phyloP scores from a whole-genome alignment of 2,797 vertebrate genomes.

The Cyprinella venusta region DNA sequence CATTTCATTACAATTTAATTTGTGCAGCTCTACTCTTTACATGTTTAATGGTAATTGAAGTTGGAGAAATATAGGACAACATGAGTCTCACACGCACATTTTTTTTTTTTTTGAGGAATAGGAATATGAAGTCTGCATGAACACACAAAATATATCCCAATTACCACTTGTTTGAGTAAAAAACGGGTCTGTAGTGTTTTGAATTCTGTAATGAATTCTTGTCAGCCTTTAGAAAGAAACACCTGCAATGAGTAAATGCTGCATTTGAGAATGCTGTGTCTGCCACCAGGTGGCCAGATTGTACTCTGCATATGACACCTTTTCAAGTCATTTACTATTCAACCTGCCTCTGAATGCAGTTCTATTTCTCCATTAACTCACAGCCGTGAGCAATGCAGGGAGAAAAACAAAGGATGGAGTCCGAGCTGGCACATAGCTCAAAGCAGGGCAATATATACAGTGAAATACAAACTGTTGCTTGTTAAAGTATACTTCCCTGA shows the following conservation, averaged over 20 bases:
- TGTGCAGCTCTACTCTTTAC: neutral
- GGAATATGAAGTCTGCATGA: slow-evolving; percentile 20
- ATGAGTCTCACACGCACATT: neutral
- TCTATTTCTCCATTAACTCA: slow-evolving; percentile 55
- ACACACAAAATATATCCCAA: slow-evolving; percentile 1
- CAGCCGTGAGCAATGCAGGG: slow-evolving; percentile 44
- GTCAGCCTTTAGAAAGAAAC: neutral
- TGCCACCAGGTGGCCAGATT: slow-evolving; percentile 62
- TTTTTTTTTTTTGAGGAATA: neutral
- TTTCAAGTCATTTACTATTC: slow-evolving; percentile 51
- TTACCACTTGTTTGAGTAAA: slow-evolving; percentile 32
- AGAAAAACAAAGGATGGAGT: slow-evolving; percentile 49
- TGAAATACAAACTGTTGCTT: slow-evolving; percentile 12
- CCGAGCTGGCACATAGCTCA: slow-evolving; percentile 38
- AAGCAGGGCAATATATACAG: slow-evolving; percentile 28
- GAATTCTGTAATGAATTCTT: neutral
- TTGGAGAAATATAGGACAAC: slow-evolving; percentile 8
- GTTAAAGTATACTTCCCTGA: neutral
- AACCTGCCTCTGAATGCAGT: slow-evolving; percentile 57
- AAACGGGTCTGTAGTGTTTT: slow-evolving; percentile 16
- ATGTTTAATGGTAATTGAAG: neutral
- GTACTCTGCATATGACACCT: slow-evolving; percentile 11
- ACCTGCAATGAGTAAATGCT: slow-evolving; percentile 17
- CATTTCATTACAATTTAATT: slow-evolving; percentile 33
- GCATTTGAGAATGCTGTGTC: slow-evolving; percentile 55